Percentiles rank a stretch among this genome's conserved stretches.
phyloP scores from a whole-genome alignment of 2,797 vertebrate species.

The Ceryle rudis region DNA sequence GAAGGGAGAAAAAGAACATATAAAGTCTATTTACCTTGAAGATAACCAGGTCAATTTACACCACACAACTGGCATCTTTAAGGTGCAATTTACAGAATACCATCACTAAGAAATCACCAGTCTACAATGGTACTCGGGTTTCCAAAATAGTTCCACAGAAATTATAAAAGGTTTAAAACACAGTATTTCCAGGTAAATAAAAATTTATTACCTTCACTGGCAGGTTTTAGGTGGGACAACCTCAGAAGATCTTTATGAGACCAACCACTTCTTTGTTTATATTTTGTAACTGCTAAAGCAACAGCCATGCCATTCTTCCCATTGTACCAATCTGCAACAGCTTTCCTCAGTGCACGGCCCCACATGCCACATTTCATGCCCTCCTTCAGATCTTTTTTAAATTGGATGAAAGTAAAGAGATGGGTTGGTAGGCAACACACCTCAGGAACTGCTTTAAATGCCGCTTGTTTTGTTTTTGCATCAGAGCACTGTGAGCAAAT shows the following conservation, averaged over 20 bases:
- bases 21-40: neutral
- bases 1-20: neutral
- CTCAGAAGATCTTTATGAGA: conserved; percentile 94
- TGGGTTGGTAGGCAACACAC: conserved; percentile 87
- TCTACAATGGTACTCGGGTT: neutral
- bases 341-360: conserved; percentile 93
- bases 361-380: conserved; percentile 95
- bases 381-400: conserved; percentile 92
- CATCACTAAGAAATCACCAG: neutral
- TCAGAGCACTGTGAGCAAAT: conserved; percentile 91
- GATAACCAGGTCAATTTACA: neutral
- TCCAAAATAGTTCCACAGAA: neutral
- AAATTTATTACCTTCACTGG: conserved; percentile 86
- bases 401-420: conserved; percentile 92
- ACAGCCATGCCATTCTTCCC: conserved; percentile 87
- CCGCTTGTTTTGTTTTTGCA: conserved; percentile 87
- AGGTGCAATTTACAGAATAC: neutral
- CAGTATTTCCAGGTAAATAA: conserved; percentile 29
- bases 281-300: conserved; percentile 89
- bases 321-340: conserved; percentile 94
- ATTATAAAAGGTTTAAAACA: neutral
- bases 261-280: conserved; percentile 93
- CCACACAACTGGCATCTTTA: rapidly evolving
- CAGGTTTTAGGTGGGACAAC: conserved; percentile 92
- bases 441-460: conserved; percentile 88